Percentiles rank a stretch among this genome's conserved stretches.
These are phyloP conservation scores for Megaustenia siamemsis DNA, from an alignment of 2,888 invertebrate genomes.

Conservation along the genomic window DNA sequence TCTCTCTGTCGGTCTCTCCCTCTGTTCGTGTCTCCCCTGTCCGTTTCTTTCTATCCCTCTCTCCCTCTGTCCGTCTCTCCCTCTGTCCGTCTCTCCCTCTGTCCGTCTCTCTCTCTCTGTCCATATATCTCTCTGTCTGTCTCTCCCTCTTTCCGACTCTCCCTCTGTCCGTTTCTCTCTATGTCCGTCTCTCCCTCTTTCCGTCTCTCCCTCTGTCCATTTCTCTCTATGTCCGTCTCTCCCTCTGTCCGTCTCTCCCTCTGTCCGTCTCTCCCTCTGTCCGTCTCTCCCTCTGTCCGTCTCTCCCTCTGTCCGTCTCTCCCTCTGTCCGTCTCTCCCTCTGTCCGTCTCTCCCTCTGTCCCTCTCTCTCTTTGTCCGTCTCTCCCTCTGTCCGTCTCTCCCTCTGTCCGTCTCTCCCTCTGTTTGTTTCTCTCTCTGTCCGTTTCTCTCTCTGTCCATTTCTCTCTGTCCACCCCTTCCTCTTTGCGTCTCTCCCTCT, in stretches of 20 bases:
- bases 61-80: too few species aligned
- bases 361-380: neutral
- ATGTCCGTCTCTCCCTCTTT: too few species aligned
- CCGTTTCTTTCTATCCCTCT: neutral
- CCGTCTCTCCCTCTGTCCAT: neutral
- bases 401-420: neutral
- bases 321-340: neutral
- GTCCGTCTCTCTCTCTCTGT: constrained; percentile 5
- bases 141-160: neutral
- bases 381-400: neutral
- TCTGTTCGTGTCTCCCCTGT: neutral
- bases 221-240: neutral
- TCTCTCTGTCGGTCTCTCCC: neutral
- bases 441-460: neutral
- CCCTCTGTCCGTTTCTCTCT: neutral
- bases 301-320: neutral
- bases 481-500: neutral
- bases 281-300: neutral
- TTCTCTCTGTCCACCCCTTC: neutral
- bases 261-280: neutral
- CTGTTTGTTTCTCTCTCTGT: neutral
- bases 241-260: neutral
- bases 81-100: too few species aligned
- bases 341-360: neutral
- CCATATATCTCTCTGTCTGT: neutral